Percentiles rank a stretch among this genome's conserved stretches.
These are phyloP conservation scores for Odontothrips loti DNA, from an alignment of 2,888 invertebrate species.

Conservation along the genomic window DNA sequence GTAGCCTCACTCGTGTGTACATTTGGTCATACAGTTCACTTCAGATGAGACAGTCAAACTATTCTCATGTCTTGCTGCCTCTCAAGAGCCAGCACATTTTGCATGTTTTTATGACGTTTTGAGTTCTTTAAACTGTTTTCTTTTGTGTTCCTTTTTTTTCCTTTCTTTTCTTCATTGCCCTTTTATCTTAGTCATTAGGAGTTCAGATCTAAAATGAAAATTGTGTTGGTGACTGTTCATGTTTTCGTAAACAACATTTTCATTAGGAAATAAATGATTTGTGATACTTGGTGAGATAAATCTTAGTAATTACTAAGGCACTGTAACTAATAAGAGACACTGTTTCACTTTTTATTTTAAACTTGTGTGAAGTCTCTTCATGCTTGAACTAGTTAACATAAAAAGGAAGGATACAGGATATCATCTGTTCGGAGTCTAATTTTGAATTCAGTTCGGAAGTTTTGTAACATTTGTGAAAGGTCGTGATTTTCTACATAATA, in stretches of 20 bases:
- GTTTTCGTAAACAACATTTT: not conserved
- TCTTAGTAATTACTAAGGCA: too few relatives aligned
- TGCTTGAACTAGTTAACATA: too few relatives aligned
- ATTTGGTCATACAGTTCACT: constrained; percentile 18
- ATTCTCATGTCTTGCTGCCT: not conserved
- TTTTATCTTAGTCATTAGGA: not conserved
- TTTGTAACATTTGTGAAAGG: too few relatives aligned
- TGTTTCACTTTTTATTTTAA: too few relatives aligned
- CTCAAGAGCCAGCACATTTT: not conserved
- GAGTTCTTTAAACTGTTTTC: constrained; percentile 29
- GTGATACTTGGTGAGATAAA: too few relatives aligned
- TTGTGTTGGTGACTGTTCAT: not conserved
- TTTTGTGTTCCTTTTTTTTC: constrained; percentile 11
- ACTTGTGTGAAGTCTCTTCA: too few relatives aligned
- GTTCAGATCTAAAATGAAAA: not conserved
- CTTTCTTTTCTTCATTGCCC: constrained; percentile 20
- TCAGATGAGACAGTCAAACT: not conserved
- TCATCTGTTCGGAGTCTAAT: too few relatives aligned
- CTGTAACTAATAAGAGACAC: too few relatives aligned
- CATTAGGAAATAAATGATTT: not conserved
- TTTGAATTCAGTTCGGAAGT: too few relatives aligned
- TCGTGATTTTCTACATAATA: too few relatives aligned
- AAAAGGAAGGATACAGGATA: too few relatives aligned
- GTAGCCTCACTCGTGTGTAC: constrained; percentile 28
- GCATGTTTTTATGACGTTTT: constrained; percentile 28